Conservation (phyloP, 1,140 invertebrate genomes). For the Drosophila seguyi region DNA sequence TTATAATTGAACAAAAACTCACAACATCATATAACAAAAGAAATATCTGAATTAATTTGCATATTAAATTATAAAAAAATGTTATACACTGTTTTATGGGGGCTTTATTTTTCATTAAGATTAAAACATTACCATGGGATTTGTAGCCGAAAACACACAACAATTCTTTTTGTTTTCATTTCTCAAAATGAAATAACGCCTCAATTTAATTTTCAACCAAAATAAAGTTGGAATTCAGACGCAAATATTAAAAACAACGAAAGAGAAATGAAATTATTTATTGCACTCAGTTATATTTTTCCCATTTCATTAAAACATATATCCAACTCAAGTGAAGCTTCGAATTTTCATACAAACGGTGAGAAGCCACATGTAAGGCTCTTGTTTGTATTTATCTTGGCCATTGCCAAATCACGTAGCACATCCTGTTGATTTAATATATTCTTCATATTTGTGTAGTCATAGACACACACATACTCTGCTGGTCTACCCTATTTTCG, state of each 20-base stretch:
- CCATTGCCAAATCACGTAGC: conserved; percentile 46
- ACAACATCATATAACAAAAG: background rate
- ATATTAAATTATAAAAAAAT: background rate
- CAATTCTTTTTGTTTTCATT: background rate
- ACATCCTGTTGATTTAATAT: conserved; percentile 54
- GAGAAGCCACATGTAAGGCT: too few species aligned
- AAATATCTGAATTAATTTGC: background rate
- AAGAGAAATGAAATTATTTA: background rate
- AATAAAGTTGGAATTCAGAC: background rate
- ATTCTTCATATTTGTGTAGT: conserved; percentile 31
- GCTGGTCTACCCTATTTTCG: conserved; percentile 1
- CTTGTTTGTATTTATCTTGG: conserved; percentile 32
- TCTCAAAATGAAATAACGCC: background rate
- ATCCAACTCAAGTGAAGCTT: background rate
- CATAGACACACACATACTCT: conserved; percentile 7
- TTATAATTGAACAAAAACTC: background rate
- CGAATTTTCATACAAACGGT: background rate
- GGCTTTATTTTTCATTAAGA: too few species aligned
- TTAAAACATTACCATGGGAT: background rate
- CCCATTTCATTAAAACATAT: background rate
- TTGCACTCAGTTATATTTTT: background rate
- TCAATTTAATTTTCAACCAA: background rate
- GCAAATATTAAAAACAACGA: background rate
- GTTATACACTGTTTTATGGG: background rate
- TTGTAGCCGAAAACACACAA: background rate